Conservation (phyloP, 2,888 invertebrate genomes). For the Neoaliturus tenellus region DNA sequence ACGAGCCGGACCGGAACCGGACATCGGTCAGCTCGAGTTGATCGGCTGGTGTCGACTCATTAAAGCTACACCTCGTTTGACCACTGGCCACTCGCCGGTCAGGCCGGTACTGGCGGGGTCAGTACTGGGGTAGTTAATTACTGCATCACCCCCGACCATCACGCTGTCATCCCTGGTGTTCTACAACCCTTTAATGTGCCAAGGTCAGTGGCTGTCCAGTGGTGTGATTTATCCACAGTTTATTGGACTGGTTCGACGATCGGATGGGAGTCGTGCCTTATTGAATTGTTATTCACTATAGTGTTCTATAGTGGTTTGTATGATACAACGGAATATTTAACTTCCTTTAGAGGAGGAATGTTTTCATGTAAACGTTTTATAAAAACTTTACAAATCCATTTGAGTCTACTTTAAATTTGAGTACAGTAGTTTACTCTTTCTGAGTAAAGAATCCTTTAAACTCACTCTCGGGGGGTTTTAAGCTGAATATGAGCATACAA, state of each 20-base stretch:
- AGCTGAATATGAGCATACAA: no score
- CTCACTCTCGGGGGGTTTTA: no score
- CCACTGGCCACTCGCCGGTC: constrained; percentile 24
- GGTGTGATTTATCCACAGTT: neutral
- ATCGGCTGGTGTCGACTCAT: neutral
- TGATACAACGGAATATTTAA: no score
- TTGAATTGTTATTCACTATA: neutral
- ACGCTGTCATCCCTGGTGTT: neutral
- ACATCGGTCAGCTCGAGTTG: constrained; percentile 29
- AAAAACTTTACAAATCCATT: no score
- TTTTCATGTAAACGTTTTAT: no score
- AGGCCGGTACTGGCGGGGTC: constrained; percentile 10
- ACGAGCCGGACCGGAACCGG: neutral
- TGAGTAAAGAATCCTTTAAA: no score
- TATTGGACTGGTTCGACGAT: neutral
- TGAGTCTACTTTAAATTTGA: no score
- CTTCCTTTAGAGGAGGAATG: no score
- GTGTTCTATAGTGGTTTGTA: no score
- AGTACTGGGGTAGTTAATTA: constrained; percentile 4
- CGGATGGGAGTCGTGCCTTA: neutral
- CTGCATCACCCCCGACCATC: constrained; percentile 11
- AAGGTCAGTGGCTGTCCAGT: neutral
- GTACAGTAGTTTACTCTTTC: no score
- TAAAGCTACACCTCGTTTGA: constrained; percentile 13
- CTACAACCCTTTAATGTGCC: constrained; percentile 31